phyloP scores from a whole-genome alignment of 1,140 invertebrate genomes.

The Philotrypesis tridentata region DNA sequence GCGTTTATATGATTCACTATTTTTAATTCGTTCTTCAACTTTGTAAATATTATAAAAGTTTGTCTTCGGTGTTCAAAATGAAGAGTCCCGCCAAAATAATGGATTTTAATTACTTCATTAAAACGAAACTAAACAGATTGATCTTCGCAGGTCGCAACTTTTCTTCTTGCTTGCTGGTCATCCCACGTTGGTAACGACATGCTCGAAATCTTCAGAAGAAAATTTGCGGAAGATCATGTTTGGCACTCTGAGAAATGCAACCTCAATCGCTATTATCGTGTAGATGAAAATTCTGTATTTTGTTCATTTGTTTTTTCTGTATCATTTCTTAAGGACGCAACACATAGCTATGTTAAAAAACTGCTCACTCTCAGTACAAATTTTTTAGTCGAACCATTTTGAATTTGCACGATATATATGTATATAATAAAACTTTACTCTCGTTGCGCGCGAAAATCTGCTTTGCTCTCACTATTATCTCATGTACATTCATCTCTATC shows the following conservation, averaged over 20 bases:
- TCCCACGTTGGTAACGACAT: neutral
- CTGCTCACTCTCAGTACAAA: conserved; percentile 31
- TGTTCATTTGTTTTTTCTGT: conserved; percentile 31
- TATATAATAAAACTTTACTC: neutral
- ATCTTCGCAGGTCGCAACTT: conserved; percentile 30
- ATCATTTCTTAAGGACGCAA: conserved; percentile 13
- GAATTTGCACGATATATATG: neutral
- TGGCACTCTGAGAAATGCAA: conserved; percentile 72
- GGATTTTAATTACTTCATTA: neutral
- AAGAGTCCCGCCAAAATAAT: neutral
- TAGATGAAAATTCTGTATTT: conserved; percentile 42
- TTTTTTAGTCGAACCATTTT: neutral
- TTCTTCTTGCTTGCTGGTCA: conserved; percentile 9
- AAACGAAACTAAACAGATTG: conserved; percentile 40
- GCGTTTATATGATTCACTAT: conserved; percentile 27
- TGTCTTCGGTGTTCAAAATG: conserved; percentile 24
- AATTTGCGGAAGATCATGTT: conserved; percentile 52
- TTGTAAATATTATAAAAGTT: neutral
- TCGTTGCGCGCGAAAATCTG: neutral
- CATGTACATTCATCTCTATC: conserved; percentile 12
- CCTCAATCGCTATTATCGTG: conserved; percentile 14
- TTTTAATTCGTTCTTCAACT: conserved; percentile 2
- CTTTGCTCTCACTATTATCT: conserved; percentile 16
- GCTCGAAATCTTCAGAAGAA: conserved; percentile 12
- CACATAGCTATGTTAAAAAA: neutral